Evolutionary conservation across 2,113 vertebrate species (phyloP).

Genomic region (Gnathonemus longibarbis): DNA sequence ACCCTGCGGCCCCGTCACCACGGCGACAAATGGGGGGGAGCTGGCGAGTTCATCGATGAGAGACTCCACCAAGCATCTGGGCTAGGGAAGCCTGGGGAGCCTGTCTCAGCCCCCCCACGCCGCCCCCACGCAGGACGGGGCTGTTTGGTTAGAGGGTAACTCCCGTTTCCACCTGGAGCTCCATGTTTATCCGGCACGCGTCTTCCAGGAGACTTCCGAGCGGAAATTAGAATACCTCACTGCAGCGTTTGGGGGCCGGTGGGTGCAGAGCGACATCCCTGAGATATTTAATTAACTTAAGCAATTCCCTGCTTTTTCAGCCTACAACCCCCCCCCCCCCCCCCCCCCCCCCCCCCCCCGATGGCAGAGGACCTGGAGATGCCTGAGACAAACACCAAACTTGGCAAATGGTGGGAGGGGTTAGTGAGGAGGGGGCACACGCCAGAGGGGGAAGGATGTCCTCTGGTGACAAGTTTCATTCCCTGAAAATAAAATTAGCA

Average conservation of each 20-base stretch:
- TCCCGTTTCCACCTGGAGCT: background rate
- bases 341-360: constrained; percentile 24
- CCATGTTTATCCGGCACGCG: background rate
- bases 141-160: background rate
- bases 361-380: constrained; percentile 36
- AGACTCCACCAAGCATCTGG: background rate
- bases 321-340: constrained; percentile 2
- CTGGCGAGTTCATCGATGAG: background rate
- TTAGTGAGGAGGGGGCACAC: background rate
- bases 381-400: constrained; percentile 20
- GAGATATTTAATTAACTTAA: constrained; percentile 56
- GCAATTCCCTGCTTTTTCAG: constrained; percentile 30
- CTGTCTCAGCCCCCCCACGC: background rate
- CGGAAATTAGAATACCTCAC: constrained; percentile 30
- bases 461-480: constrained; percentile 11
- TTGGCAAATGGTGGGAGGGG: background rate
- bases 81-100: background rate
- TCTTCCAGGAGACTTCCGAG: constrained; percentile 48
- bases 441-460: constrained; percentile 2
- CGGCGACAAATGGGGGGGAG: background rate
- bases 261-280: constrained; percentile 38
- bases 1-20: background rate
- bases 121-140: background rate
- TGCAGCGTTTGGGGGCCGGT: constrained; percentile 26
- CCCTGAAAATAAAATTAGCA: constrained; percentile 8